Conservation (phyloP, 2,888 invertebrate species). For the Euplagia quadripunctaria region DNA sequence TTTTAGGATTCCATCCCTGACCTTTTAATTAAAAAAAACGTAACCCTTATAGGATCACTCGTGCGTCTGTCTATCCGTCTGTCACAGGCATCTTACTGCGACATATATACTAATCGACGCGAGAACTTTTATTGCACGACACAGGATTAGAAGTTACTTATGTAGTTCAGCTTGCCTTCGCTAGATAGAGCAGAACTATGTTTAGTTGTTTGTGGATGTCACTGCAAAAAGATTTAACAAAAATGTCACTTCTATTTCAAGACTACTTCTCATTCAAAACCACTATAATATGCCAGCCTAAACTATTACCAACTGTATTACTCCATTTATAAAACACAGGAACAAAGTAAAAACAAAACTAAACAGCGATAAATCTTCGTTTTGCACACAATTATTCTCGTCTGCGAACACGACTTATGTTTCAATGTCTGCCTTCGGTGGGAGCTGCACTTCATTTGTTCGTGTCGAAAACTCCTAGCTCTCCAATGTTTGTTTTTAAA, state of each 20-base stretch:
- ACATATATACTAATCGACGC: too few species aligned
- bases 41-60: neutral
- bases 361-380: constrained; percentile 69
- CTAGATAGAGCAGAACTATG: too few species aligned
- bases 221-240: too few species aligned
- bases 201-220: too few species aligned
- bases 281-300: constrained; percentile 8
- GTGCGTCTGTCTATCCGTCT: neutral
- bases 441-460: constrained; percentile 61
- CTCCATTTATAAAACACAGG: constrained; percentile 47
- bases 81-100: constrained; percentile 4
- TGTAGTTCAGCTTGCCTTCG: too few species aligned
- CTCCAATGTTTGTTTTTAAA: constrained; percentile 49
- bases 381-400: constrained; percentile 72
- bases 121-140: too few species aligned
- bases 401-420: constrained; percentile 68
- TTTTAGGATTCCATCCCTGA: neutral
- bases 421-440: constrained; percentile 65
- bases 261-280: constrained; percentile 6
- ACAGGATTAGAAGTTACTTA: too few species aligned
- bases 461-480: constrained; percentile 48
- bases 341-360: constrained; percentile 53
- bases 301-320: constrained; percentile 26
- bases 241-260: neutral
- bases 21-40: neutral